These are phyloP conservation scores for Troides helena DNA, from an alignment of 2,888 invertebrate genomes.

Conservation along the genomic window DNA sequence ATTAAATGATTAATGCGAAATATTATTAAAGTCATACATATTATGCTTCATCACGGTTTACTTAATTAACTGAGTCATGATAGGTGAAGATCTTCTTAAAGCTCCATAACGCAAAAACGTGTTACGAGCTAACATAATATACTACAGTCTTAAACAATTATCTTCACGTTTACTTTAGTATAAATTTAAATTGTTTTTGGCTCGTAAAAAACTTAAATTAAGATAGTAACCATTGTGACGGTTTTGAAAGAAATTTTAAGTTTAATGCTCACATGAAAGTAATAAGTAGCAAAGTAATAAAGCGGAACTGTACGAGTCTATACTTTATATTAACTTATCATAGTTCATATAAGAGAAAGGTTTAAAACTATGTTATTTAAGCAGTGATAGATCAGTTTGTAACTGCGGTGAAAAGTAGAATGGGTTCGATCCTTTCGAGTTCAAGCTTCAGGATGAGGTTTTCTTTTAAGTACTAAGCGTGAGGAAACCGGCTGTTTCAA, in stretches of 20 bases:
- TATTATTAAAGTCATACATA: neutral
- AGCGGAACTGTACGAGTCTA: too few relatives aligned
- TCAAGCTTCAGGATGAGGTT: too few relatives aligned
- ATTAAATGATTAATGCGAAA: neutral
- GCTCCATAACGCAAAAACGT: neutral
- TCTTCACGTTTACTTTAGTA: neutral
- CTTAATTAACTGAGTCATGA: conserved; percentile 4
- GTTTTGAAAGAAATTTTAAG: neutral
- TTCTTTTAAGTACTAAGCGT: too few relatives aligned
- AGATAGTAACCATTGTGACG: neutral
- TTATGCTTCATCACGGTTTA: conserved; percentile 4
- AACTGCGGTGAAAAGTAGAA: too few relatives aligned
- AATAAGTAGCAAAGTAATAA: too few relatives aligned
- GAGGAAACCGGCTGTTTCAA: too few relatives aligned
- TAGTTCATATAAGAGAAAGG: too few relatives aligned
- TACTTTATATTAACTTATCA: too few relatives aligned
- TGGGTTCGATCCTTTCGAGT: too few relatives aligned
- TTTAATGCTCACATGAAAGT: neutral
- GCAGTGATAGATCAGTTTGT: too few relatives aligned
- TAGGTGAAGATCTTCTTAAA: neutral
- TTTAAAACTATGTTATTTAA: too few relatives aligned
- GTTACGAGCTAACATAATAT: conserved; percentile 5
- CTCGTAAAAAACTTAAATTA: neutral
- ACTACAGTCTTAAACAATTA: neutral
- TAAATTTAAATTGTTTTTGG: neutral